These are phyloP conservation scores for Gari tellinella DNA, from an alignment of 2,888 invertebrate genomes.

Conservation along the genomic window DNA sequence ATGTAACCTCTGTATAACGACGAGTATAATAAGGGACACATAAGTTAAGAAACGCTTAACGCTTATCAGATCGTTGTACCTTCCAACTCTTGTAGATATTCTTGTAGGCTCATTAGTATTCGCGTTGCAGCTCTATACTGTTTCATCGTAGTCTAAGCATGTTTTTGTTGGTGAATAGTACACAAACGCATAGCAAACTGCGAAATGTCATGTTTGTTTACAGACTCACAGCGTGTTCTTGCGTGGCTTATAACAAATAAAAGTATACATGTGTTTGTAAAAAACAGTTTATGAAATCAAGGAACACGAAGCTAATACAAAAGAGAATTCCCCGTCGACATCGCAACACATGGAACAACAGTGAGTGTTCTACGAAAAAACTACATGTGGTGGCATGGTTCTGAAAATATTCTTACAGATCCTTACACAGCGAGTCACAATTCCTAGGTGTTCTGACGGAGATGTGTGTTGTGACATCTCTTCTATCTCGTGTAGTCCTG, in stretches of 20 bases:
- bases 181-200: no score
- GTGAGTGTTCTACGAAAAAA: not conserved
- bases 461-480: not conserved
- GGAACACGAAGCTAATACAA: not conserved
- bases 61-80: no score
- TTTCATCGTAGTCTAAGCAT: no score
- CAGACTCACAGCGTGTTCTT: conserved; percentile 24
- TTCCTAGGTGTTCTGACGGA: not conserved
- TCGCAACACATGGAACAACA: not conserved
- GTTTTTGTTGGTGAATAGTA: no score
- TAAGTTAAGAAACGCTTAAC: no score
- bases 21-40: no score
- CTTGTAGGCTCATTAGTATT: no score
- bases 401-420: not conserved
- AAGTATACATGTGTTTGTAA: conserved; percentile 11
- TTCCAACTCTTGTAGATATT: no score
- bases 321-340: conserved; percentile 26
- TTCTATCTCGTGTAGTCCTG: conserved; percentile 1
- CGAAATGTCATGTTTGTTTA: no score
- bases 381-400: conserved; percentile 25
- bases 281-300: conserved; percentile 16
- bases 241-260: conserved; percentile 19
- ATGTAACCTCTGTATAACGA: no score
- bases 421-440: not conserved
- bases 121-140: no score